These are phyloP conservation scores for Semicossyphus pulcher DNA, from an alignment of 2,113 vertebrate genomes.

Conservation along the genomic window DNA sequence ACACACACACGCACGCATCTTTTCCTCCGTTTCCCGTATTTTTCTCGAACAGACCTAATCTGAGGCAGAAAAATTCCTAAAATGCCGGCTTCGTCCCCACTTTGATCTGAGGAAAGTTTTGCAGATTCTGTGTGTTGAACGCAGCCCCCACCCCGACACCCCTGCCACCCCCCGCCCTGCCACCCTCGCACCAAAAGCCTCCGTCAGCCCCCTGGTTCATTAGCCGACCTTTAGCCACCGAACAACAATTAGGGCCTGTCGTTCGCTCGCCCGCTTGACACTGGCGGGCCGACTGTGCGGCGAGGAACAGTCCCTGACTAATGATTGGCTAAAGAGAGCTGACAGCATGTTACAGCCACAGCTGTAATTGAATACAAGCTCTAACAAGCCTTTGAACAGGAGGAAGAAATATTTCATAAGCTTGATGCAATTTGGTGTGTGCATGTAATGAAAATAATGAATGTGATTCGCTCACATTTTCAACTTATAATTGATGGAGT, in stretches of 20 bases:
- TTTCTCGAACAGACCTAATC: constrained; percentile 79
- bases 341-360: constrained; percentile 87
- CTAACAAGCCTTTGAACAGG: constrained; percentile 90
- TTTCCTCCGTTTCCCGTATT: constrained; percentile 57
- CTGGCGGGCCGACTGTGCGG: constrained; percentile 63
- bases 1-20: background rate
- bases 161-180: background rate
- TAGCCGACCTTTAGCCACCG: constrained; percentile 88
- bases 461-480: constrained; percentile 75
- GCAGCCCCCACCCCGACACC: constrained; percentile 13
- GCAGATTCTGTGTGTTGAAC: constrained; percentile 82
- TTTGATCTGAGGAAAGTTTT: constrained; percentile 89
- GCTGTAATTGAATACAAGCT: constrained; percentile 90
- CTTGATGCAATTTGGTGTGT: constrained; percentile 87
- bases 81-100: constrained; percentile 80
- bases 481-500: constrained; percentile 60
- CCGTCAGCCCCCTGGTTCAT: constrained; percentile 87
- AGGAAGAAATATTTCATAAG: constrained; percentile 90
- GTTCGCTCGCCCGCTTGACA: constrained; percentile 66
- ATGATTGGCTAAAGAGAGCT: constrained; percentile 91
- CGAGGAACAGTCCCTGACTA: constrained; percentile 86
- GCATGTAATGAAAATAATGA: constrained; percentile 81
- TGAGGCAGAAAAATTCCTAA: constrained; percentile 83
- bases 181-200: constrained; percentile 71
- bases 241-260: constrained; percentile 89